Conservation (phyloP, 2,797 vertebrate species). For the Anisognathus igniventris region DNA sequence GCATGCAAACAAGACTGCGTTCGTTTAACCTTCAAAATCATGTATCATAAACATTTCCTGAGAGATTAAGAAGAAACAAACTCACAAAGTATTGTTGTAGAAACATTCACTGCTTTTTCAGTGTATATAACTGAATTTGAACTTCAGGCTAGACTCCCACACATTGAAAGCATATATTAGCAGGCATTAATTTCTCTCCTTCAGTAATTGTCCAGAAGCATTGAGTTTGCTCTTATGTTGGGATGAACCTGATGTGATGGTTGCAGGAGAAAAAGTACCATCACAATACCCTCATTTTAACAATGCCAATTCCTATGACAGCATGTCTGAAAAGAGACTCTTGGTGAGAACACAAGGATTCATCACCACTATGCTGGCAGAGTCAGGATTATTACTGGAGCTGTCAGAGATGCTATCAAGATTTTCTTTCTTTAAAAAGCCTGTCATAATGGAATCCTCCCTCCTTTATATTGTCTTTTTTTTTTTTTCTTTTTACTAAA, state of each 20-base stretch:
- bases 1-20: not conserved
- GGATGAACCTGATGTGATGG: not conserved
- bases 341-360: not conserved
- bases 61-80: not conserved
- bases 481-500: not conserved
- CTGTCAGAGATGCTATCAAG: not conserved
- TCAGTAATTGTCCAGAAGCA: not conserved
- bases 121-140: not conserved
- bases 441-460: not conserved
- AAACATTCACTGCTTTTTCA: not conserved
- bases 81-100: not conserved
- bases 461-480: not conserved
- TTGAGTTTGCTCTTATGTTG: not conserved
- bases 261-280: not conserved
- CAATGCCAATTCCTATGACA: not conserved
- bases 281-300: not conserved
- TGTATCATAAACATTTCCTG: not conserved
- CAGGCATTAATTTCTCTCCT: not conserved
- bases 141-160: not conserved
- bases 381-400: not conserved
- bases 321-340: not conserved
- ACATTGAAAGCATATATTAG: not conserved
- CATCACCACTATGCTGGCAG: not conserved
- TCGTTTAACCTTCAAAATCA: constrained; percentile 42
- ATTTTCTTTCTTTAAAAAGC: not conserved